Percentiles rank a stretch among this genome's conserved stretches.
Evolutionary conservation across 2,113 vertebrate species (phyloP).

Genomic region (Gymnorhina tibicen): DNA sequence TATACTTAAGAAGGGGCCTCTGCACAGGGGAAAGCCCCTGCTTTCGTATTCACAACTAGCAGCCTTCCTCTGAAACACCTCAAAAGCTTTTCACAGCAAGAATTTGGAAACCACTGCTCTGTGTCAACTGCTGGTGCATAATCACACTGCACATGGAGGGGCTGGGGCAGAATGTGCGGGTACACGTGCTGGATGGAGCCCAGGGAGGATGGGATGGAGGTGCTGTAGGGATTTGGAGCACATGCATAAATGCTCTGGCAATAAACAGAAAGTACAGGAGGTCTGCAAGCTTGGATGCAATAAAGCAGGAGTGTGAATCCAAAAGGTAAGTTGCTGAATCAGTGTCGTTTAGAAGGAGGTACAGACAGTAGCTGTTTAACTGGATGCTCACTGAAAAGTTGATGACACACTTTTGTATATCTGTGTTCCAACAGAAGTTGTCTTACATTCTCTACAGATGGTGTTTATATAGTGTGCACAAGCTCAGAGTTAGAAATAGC

Average conservation of each 20-base stretch:
- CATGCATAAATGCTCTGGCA: not conserved
- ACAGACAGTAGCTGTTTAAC: not conserved
- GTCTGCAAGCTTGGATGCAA: not conserved
- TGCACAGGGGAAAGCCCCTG: not conserved
- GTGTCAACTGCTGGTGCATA: not conserved
- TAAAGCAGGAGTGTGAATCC: not conserved
- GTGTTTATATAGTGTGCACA: constrained; percentile 62
- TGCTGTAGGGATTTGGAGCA: not conserved
- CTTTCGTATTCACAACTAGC: constrained; percentile 59
- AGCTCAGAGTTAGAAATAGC: constrained; percentile 53
- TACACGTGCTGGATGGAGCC: not conserved
- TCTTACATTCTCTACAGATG: constrained; percentile 66
- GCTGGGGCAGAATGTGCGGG: not conserved
- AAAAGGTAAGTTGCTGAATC: not conserved
- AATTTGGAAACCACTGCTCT: not conserved
- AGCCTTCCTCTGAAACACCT: constrained; percentile 17
- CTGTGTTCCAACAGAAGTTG: constrained; percentile 30
- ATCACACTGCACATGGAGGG: not conserved
- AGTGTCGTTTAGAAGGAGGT: not conserved
- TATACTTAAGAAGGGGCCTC: constrained; percentile 61
- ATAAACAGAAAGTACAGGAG: not conserved
- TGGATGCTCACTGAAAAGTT: not conserved
- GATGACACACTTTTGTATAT: not conserved
- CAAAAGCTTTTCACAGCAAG: not conserved
- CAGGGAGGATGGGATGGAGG: not conserved